Evolutionary conservation across 2,113 vertebrate species (phyloP).

Genomic region (Tetrax tetrax): DNA sequence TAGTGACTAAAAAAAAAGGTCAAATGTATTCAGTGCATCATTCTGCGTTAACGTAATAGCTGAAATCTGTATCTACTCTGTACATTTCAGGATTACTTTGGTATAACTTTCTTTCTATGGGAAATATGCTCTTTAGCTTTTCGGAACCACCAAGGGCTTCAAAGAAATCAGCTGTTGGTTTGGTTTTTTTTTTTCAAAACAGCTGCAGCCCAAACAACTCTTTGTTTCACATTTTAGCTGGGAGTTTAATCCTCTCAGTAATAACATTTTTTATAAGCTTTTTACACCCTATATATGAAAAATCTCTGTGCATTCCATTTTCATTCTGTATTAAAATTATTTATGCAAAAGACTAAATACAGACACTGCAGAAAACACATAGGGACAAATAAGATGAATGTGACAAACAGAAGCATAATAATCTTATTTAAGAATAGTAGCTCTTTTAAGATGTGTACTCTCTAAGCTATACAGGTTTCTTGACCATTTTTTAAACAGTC

Average conservation of each 20-base stretch:
- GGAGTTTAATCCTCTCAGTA: not conserved
- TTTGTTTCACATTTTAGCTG: not conserved
- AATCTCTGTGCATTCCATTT: not conserved
- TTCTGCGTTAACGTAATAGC: not conserved
- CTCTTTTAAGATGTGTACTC: not conserved
- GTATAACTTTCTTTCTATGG: not conserved
- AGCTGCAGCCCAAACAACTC: not conserved
- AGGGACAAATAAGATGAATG: not conserved
- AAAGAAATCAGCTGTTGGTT: not conserved
- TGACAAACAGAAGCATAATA: not conserved
- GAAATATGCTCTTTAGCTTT: not conserved
- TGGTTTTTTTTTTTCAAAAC: not conserved
- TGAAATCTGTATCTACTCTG: not conserved
- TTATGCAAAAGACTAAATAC: not conserved
- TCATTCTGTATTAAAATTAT: not conserved
- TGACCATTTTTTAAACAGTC: not conserved
- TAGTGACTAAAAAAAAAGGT: not conserved
- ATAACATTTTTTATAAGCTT: not conserved
- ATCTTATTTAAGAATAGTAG: not conserved
- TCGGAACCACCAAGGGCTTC: not conserved
- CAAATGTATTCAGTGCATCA: not conserved
- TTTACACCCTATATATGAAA: not conserved
- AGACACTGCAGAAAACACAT: not conserved
- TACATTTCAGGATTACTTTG: not conserved
- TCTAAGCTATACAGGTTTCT: not conserved